Percentiles rank a stretch among this genome's conserved stretches.
These are phyloP conservation scores for Herpailurus yagouaroundi DNA, from an alignment of 2,113 vertebrate species.

Conservation along the genomic window DNA sequence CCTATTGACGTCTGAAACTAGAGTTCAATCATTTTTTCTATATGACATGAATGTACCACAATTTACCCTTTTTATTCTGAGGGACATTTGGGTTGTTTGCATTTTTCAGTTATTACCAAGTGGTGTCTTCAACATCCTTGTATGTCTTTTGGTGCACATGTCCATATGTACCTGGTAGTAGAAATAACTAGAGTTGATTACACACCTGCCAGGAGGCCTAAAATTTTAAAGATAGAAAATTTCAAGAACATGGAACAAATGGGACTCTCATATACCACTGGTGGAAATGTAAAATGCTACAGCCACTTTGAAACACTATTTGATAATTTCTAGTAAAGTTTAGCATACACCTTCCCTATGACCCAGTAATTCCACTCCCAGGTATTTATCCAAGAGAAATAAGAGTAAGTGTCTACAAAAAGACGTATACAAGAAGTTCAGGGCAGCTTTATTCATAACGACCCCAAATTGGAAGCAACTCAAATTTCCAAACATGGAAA, in stretches of 20 bases:
- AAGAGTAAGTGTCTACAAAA: neutral
- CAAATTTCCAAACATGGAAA: neutral
- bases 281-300: neutral
- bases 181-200: neutral
- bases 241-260: neutral
- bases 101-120: neutral
- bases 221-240: neutral
- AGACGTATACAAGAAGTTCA: neutral
- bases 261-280: neutral
- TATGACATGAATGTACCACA: neutral
- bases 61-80: neutral
- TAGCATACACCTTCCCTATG: neutral
- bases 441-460: neutral
- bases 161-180: neutral
- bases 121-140: neutral
- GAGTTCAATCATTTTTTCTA: neutral
- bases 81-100: neutral
- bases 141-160: neutral
- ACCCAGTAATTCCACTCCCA: neutral
- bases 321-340: slow-evolving; percentile 25
- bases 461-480: neutral
- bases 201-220: neutral
- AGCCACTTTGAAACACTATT: neutral
- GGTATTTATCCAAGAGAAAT: neutral
- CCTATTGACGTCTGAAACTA: slow-evolving; percentile 28